Conservation (phyloP, 2,797 vertebrate species). For the Catamblyrhynchus diadema region DNA sequence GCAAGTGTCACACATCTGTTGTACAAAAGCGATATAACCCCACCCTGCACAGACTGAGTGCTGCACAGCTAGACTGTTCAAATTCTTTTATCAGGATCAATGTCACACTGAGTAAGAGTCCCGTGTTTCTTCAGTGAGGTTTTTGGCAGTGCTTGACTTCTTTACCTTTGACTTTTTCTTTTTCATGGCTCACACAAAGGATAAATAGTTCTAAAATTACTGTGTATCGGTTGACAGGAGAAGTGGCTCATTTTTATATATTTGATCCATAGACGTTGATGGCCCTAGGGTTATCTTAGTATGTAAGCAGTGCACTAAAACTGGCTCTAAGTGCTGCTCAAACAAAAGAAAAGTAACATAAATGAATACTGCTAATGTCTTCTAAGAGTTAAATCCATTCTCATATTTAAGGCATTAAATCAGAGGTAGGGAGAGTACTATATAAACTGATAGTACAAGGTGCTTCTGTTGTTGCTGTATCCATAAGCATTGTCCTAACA, state of each 20-base stretch:
- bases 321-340: background rate
- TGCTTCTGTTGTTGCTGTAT: background rate
- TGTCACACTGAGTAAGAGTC: background rate
- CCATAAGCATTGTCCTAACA: background rate
- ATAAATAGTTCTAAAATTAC: background rate
- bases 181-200: background rate
- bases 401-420: background rate
- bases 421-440: background rate
- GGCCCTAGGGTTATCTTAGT: background rate
- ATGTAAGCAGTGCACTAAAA: background rate
- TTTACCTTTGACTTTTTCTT: background rate
- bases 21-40: constrained; percentile 29
- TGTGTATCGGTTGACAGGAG: background rate
- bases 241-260: background rate
- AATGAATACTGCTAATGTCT: background rate
- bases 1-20: constrained; percentile 38
- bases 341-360: background rate
- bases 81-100: background rate
- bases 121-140: background rate
- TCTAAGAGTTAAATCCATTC: background rate
- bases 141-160: background rate
- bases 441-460: background rate
- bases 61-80: background rate
- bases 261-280: background rate
- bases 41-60: background rate